Evolutionary conservation across 1,140 invertebrate genomes (phyloP).

Genomic region (Drosophila cardini): DNA sequence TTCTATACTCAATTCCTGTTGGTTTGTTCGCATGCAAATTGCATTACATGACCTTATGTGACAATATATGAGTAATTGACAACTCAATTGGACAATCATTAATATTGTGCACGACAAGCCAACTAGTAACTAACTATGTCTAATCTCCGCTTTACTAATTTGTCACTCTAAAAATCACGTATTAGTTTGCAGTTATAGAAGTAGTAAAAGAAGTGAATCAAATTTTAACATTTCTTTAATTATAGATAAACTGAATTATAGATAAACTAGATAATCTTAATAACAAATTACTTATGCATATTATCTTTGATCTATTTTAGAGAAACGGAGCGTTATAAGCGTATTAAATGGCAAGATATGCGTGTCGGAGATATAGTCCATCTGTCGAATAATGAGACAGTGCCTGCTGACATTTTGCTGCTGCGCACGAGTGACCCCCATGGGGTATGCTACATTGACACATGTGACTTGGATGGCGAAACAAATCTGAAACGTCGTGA

Average conservation of each 20-base stretch:
- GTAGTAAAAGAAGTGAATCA: too few species aligned
- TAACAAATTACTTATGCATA: not conserved
- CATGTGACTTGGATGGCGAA: slow-evolving; percentile 99
- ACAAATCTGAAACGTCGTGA: slow-evolving; percentile 99
- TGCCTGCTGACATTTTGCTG: slow-evolving; percentile 97
- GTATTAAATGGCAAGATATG: slow-evolving; percentile 95
- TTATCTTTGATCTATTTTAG: slow-evolving; percentile 85
- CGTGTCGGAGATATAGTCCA: slow-evolving; percentile 98
- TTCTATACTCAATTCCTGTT: slow-evolving; percentile 3
- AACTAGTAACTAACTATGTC: slow-evolving; percentile 1
- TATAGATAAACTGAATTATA: too few species aligned
- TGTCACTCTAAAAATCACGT: too few species aligned
- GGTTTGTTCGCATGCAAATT: slow-evolving; percentile 28
- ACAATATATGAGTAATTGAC: slow-evolving; percentile 27
- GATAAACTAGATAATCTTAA: too few species aligned
- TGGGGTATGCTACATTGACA: slow-evolving; percentile 98
- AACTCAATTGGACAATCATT: slow-evolving; percentile 31
- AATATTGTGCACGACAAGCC: slow-evolving; percentile 24
- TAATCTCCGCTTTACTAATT: not conserved
- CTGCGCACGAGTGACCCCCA: slow-evolving; percentile 95
- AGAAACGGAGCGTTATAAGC: slow-evolving; percentile 92
- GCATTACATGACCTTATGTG: slow-evolving; percentile 19
- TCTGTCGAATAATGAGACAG: slow-evolving; percentile 97
- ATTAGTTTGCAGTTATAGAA: too few species aligned
- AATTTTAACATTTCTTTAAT: too few species aligned